These are phyloP conservation scores for Papilio demoleus DNA, from an alignment of 2,888 invertebrate genomes.

Conservation along the genomic window DNA sequence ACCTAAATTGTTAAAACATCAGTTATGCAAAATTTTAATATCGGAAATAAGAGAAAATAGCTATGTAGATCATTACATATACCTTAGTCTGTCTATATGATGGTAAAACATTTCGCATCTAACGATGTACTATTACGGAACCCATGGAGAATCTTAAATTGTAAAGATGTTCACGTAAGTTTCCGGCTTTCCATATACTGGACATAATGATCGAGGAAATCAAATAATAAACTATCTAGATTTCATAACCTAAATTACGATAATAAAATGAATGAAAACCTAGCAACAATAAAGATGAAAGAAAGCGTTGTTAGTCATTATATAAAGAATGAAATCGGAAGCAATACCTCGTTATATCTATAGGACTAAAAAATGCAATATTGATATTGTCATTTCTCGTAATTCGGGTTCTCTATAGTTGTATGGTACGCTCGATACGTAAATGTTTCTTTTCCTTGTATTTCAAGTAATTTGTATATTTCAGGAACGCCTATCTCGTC, in stretches of 20 bases:
- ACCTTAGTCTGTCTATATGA: not conserved
- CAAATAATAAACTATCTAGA: not conserved
- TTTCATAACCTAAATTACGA: not conserved
- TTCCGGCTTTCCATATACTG: slow-evolving; percentile 15
- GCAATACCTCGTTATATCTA: too few species aligned
- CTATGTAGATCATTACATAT: too few species aligned
- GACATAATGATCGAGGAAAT: not conserved
- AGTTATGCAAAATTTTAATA: too few species aligned
- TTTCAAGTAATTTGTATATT: not conserved
- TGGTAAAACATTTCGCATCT: slow-evolving; percentile 19
- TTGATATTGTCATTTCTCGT: too few species aligned
- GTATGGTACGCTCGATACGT: too few species aligned
- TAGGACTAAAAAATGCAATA: too few species aligned
- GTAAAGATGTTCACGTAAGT: slow-evolving; percentile 14
- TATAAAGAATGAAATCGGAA: too few species aligned
- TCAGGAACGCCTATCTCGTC: slow-evolving; percentile 80
- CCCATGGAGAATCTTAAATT: slow-evolving; percentile 37
- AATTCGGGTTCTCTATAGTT: too few species aligned
- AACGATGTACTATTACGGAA: slow-evolving; percentile 25
- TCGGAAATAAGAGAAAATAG: too few species aligned
- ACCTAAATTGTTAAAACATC: too few species aligned
- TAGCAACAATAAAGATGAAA: too few species aligned
- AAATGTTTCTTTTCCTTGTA: not conserved
- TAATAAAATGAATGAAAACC: not conserved
- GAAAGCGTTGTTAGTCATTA: too few species aligned